Base-by-base conservation (phyloP, 2,888 invertebrate genomes). In the Theretra japonica region DNA sequence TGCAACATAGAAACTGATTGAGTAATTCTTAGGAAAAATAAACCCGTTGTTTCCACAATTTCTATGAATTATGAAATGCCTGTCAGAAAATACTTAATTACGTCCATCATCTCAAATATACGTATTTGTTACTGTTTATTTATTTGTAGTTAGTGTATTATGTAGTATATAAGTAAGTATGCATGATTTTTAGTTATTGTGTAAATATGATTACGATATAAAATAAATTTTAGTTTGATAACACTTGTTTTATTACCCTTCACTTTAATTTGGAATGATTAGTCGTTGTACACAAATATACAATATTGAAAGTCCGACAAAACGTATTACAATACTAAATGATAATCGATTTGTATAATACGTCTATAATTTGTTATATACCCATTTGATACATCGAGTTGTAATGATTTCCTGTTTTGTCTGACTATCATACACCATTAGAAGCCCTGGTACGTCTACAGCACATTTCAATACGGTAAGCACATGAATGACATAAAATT, bases 61-160 rank as follows among this genome's bases (percentile, higher is more conserved):
- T 28, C 17, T 1, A 19, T 8, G 4, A 11, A 17, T 19, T 53
- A 19, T 6, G 6, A 33, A 11, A 11, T 41, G 11, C 11, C 41
- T 41, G 2, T 11, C 11, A 1, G 23, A 25, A n/a, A n/a, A 60
- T 48, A 23, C 15, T 17, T 19, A 48, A 65, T 65, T 23, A 41
- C 6, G 5, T 48, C 17, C 1, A 48, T 48, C 72, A 72, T n/a
- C 25, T 11, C 21, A 25, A 53, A 21, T 71, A 73, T 73, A 70
- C 62, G 57, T 75, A 75, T 76, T 79, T 82, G 77, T 82, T 79
- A 78, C 73, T 77, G 76, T 79, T 83, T 86, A 86, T 86, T 85
- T 86, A 85, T 85, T 87, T 79, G 53, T 79, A 82, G 78, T 79
- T 74, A 75, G 75, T 72, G 75, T 79, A 76, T 77, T 78, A 77